Base-by-base conservation (phyloP, 2,113 vertebrate species). In the Callaeas wilsoni region DNA sequence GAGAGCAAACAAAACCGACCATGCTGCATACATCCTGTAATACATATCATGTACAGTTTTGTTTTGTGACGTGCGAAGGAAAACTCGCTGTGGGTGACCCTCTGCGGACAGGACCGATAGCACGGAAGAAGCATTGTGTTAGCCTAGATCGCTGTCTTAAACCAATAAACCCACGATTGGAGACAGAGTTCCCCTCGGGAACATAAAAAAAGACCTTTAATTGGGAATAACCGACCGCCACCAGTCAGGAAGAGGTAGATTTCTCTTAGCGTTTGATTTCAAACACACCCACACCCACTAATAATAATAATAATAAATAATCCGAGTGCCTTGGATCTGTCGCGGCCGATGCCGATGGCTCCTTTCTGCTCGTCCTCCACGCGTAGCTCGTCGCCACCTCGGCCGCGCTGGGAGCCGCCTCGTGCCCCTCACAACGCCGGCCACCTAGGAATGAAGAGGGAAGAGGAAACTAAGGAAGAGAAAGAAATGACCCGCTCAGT, bases 21-120 rank as follows among this genome's bases (percentile, higher is more conserved):
- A 99, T 99, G 99, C 99, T 99, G 99, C 99, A 99, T 99, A 98
- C 98, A 98, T 99, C 98, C 98, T 99, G 98, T 99, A 97, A 99
- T 97, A 99, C 99, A 99, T 99, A 99, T 99, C 99, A 99, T 99
- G 99, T 99, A 99, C 98, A 99, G 98, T 98, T 99, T 99, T 99
- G 98, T 99, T 99, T 99, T 98, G 98, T 99, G 98, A 99, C 89
- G 98, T 98, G 98, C 98, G 97, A 98, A 99, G 98, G 98, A 98
- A 98, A 98, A 97, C 97, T 98, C 96, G 98, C 98, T 98, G 98
- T 98, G 98, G 98, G 97, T 98, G 97, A 98, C 98, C 98, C 98
- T 98, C 98, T 98, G 97, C 94, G 98, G 98, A 98, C 98, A 98
- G 98, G 98, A 98, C 97, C 90, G 84, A 98, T 98, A 98, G 98